Evolutionary conservation across 2,797 vertebrate genomes (phyloP).

Genomic region (Leuciscus waleckii): DNA sequence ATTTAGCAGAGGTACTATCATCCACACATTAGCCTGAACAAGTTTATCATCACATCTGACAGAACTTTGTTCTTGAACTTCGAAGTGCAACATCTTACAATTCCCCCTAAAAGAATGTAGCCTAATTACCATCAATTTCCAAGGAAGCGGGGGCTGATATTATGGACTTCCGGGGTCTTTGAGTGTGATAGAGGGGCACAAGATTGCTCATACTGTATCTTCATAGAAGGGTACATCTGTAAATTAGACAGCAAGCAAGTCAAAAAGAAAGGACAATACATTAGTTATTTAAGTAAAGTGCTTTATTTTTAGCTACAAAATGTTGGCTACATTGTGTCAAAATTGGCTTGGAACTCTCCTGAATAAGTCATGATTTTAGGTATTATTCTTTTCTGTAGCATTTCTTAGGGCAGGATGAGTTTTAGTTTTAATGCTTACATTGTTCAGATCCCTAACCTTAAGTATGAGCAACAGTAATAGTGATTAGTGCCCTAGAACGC

Average conservation of each 20-base stretch:
- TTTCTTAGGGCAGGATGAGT: background rate
- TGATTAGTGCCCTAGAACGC: background rate
- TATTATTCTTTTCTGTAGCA: background rate
- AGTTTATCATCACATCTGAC: conserved; percentile 77
- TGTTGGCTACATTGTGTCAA: background rate
- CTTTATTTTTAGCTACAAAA: background rate
- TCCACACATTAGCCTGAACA: conserved; percentile 53
- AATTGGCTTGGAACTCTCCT: background rate
- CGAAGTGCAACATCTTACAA: conserved; percentile 62
- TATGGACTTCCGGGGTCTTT: conserved; percentile 60
- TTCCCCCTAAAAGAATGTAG: conserved; percentile 68
- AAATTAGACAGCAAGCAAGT: conserved; percentile 16
- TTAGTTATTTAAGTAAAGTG: background rate
- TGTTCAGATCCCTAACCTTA: background rate
- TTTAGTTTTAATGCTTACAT: background rate
- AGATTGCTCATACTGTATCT: conserved; percentile 30
- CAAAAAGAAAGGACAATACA: conserved; percentile 11
- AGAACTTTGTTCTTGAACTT: conserved; percentile 69
- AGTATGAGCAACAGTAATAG: background rate
- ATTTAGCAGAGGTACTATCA: conserved; percentile 30
- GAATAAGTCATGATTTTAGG: background rate
- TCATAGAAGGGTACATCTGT: conserved; percentile 54
- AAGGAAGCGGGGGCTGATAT: conserved; percentile 53
- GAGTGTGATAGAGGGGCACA: conserved; percentile 32
- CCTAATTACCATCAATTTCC: conserved; percentile 69